These are phyloP conservation scores for Cremastinae sp. DNA, from an alignment of 2,888 invertebrate genomes.

Conservation along the genomic window DNA sequence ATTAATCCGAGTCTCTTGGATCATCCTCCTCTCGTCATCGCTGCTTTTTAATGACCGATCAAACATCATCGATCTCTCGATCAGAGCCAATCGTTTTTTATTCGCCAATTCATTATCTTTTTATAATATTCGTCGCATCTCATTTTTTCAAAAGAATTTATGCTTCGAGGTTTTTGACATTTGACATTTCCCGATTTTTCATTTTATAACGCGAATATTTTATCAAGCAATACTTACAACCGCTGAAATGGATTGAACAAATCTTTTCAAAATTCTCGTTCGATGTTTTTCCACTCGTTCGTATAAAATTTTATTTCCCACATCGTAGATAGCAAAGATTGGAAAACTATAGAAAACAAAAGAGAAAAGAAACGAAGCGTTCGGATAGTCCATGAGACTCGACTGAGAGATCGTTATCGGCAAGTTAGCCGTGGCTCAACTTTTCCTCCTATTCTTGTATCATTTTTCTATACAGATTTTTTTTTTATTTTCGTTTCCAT, in stretches of 20 bases:
- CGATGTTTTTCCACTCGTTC: neutral
- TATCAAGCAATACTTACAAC: no score
- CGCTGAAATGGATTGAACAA: no score
- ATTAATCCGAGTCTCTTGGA: slow-evolving; percentile 70
- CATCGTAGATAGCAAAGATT: neutral
- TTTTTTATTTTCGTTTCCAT: no score
- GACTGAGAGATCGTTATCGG: slow-evolving; percentile 39
- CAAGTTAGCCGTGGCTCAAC: slow-evolving; percentile 36
- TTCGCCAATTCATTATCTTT: slow-evolving; percentile 13
- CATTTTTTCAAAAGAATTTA: slow-evolving; percentile 9
- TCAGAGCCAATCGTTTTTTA: slow-evolving; percentile 41
- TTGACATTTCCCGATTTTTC: neutral
- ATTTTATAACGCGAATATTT: no score
- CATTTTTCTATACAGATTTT: slow-evolving; percentile 13
- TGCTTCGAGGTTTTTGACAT: no score
- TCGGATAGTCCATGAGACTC: slow-evolving; percentile 39
- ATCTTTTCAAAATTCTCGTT: no score
- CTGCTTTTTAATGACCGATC: slow-evolving; percentile 6
- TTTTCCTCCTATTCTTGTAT: slow-evolving; percentile 34
- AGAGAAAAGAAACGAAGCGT: slow-evolving; percentile 9
- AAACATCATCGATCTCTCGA: slow-evolving; percentile 9
- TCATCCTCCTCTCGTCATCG: slow-evolving; percentile 61
- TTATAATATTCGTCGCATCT: slow-evolving; percentile 26
- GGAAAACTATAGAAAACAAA: neutral
- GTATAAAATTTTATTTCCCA: neutral